These are phyloP conservation scores for Lasioglossum calceatum DNA, from an alignment of 2,888 invertebrate species.

Conservation along the genomic window DNA sequence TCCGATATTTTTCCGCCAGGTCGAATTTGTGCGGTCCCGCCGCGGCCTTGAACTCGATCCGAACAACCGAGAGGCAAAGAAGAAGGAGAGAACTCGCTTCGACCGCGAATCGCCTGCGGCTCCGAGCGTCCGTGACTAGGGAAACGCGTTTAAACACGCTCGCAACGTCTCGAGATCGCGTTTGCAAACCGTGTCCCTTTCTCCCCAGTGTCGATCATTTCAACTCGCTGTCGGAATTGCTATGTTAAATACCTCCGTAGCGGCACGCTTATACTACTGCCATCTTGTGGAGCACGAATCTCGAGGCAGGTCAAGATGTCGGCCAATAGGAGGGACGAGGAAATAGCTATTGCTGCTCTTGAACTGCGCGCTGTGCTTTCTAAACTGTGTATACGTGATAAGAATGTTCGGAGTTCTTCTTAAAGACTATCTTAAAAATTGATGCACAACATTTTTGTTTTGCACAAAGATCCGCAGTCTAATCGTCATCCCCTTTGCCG, in stretches of 20 bases:
- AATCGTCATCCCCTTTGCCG: too few species aligned
- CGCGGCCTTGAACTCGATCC: slow-evolving; percentile 5
- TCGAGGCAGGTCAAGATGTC: neutral
- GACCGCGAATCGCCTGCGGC: slow-evolving; percentile 22
- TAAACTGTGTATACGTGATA: neutral
- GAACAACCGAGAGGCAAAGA: slow-evolving; percentile 11
- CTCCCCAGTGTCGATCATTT: neutral
- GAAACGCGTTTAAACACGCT: neutral
- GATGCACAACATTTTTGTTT: too few species aligned
- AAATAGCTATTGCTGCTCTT: neutral
- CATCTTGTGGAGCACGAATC: neutral
- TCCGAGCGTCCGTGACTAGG: slow-evolving; percentile 47
- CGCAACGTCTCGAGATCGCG: slow-evolving; percentile 18
- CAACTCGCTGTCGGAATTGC: neutral
- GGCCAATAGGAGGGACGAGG: neutral
- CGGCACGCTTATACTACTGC: neutral
- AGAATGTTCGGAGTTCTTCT: too few species aligned
- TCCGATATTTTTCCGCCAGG: neutral
- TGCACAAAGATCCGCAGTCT: too few species aligned
- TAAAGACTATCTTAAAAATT: too few species aligned
- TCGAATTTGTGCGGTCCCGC: neutral
- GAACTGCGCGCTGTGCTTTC: neutral
- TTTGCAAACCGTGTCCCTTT: slow-evolving; percentile 45
- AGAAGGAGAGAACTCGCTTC: slow-evolving; percentile 4
- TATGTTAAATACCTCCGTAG: neutral